A percentile compares a stretch with the other conserved stretches of the same genome.
phyloP scores from a whole-genome alignment of 2,888 invertebrate genomes.

The Cinara cedri region DNA sequence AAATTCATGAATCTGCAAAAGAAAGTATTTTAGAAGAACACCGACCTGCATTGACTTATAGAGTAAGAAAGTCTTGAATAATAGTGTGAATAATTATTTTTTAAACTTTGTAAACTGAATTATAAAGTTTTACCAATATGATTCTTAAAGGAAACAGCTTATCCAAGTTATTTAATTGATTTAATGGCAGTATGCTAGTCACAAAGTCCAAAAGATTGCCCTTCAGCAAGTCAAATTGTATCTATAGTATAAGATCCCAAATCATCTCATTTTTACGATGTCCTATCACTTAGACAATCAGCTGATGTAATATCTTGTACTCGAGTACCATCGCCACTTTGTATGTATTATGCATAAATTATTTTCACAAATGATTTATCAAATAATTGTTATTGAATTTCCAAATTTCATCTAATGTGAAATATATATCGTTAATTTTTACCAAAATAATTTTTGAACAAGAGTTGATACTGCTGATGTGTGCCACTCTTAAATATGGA shows the following conservation, averaged over 20 bases:
- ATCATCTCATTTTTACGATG: conserved; percentile 85
- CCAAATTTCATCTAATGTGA: neutral
- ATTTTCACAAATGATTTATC: neutral
- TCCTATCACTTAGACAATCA: conserved; percentile 74
- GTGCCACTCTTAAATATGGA: too few species aligned
- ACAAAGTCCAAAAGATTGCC: conserved; percentile 77
- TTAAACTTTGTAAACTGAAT: too few species aligned
- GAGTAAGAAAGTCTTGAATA: conserved; percentile 68
- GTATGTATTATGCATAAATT: conserved; percentile 42
- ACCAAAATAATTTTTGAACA: too few species aligned
- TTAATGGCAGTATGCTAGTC: conserved; percentile 97
- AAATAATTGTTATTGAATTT: neutral
- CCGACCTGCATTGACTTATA: conserved; percentile 83
- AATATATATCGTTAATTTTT: neutral
- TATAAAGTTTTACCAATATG: neutral
- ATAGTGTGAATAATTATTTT: neutral
- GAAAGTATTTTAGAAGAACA: conserved; percentile 95
- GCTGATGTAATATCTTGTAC: conserved; percentile 72
- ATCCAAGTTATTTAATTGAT: conserved; percentile 88
- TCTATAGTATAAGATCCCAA: conserved; percentile 90
- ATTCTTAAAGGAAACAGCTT: conserved; percentile 72
- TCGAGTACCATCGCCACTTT: conserved; percentile 64
- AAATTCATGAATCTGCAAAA: conserved; percentile 95
- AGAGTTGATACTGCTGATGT: too few species aligned
- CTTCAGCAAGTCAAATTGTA: conserved; percentile 94